Base-by-base conservation (phyloP, 2,888 invertebrate genomes). In the Seira sanloemensis region DNA sequence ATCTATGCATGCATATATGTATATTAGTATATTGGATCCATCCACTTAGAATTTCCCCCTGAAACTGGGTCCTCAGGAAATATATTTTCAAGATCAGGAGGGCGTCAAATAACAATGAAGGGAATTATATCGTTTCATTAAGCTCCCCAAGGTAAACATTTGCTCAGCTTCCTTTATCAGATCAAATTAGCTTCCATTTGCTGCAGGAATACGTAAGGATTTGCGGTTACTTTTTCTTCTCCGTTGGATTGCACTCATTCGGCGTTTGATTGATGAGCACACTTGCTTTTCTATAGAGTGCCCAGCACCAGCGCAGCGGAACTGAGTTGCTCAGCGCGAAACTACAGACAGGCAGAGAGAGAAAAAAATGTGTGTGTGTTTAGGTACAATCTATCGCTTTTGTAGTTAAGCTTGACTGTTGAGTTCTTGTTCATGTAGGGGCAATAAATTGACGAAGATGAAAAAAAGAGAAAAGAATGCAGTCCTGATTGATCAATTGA, bases 401-500 rank as follows among this genome's bases (percentile, higher is more conserved):
- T n/a, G n/a, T n/a, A n/a, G n/a, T n/a, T n/a, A n/a, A n/a, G n/a
- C n/a, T n/a, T n/a, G n/a, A n/a, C n/a, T n/a, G n/a, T n/a, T n/a
- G n/a, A n/a, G n/a, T n/a, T 50, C n/a, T 50, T 50, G 12, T 50
- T 50, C 50, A 50, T 50, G 16, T 50, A 12, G 12, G 7, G 62
- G 23, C 21, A 62, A 4, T 62, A 62, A n/a, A 21, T 62, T 62
- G 62, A 23, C 62, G 21, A 62, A 62, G 62, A 62, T 62, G 62
- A 62, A 62, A 62, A 58, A 18, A 62, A 62, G 23, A 62, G 62
- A 21, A 76, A 76, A 62, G 46, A 72, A 69, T 68, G 65, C 23
- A 62, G 62, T 21, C 62, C 72, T 78, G 78, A 78, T 78, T 78
- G 71, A 78, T 37, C 27, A 27, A 54, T 62, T 46, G 65, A 72